These are phyloP conservation scores for Leptarthrus brevirostris DNA, from an alignment of 2,888 invertebrate genomes.

Conservation along the genomic window DNA sequence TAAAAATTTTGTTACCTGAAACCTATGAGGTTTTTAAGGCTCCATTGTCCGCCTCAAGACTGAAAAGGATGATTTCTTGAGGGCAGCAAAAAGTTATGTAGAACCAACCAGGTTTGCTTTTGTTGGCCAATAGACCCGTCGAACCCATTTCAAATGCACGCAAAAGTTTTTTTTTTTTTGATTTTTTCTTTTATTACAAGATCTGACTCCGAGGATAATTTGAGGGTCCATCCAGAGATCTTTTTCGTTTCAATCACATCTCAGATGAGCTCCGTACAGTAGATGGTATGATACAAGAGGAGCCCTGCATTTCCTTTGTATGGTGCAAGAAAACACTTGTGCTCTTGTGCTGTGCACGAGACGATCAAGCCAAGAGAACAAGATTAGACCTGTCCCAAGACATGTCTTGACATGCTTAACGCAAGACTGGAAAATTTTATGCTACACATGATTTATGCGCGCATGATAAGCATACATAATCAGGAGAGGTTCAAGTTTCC, in stretches of 20 bases:
- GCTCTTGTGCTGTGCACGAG: slow-evolving; percentile 35
- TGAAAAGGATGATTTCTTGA: slow-evolving; percentile 18
- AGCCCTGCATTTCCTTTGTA: slow-evolving; percentile 30
- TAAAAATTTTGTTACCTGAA: slow-evolving; percentile 40
- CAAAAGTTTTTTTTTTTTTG: slow-evolving; percentile 32
- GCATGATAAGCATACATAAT: slow-evolving; percentile 42
- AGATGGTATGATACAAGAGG: not conserved
- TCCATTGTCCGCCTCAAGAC: slow-evolving; percentile 6
- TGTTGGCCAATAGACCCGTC: slow-evolving; percentile 46
- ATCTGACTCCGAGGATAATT: slow-evolving; percentile 39
- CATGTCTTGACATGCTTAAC: slow-evolving; percentile 47
- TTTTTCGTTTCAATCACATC: slow-evolving; percentile 38
- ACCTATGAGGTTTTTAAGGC: slow-evolving; percentile 8
- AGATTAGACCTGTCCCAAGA: slow-evolving; percentile 47
- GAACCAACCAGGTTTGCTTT: slow-evolving; percentile 21
- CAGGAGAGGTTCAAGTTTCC: slow-evolving; percentile 8
- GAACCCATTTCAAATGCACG: slow-evolving; percentile 44
- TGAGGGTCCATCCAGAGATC: slow-evolving; percentile 28
- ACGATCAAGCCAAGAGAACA: slow-evolving; percentile 27
- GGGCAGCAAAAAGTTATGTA: slow-evolving; percentile 23
- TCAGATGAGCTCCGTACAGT: not conserved
- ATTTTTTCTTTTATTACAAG: not conserved
- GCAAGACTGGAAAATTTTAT: slow-evolving; percentile 42
- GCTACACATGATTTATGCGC: slow-evolving; percentile 41
- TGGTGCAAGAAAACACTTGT: slow-evolving; percentile 36